A percentile compares a stretch with the other conserved stretches of the same genome.
These are phyloP conservation scores for Aspidapion aeneum DNA, from an alignment of 2,888 invertebrate genomes.

Conservation along the genomic window DNA sequence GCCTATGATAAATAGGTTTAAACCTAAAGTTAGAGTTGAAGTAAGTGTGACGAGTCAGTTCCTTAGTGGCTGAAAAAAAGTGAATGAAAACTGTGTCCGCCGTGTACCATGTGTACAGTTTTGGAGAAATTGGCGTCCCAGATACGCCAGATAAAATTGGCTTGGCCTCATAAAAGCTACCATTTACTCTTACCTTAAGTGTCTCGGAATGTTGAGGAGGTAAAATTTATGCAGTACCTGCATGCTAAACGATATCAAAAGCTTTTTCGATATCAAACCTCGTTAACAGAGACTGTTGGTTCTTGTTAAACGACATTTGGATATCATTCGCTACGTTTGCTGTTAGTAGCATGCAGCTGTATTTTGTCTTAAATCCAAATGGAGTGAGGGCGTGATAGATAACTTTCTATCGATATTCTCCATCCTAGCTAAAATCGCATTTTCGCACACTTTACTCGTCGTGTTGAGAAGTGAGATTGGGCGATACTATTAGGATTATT, in stretches of 20 bases:
- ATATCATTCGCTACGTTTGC: too few relatives aligned
- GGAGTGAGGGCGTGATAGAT: not conserved
- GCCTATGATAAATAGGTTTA: too few relatives aligned
- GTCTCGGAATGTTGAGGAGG: not conserved
- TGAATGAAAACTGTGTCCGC: conserved; percentile 1
- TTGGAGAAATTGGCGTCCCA: conserved; percentile 9
- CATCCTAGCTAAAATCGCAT: not conserved
- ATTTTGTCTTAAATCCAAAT: not conserved
- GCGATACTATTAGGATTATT: not conserved
- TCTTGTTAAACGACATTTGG: too few relatives aligned
- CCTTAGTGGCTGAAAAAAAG: too few relatives aligned
- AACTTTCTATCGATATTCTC: not conserved
- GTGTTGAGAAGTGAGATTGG: conserved; percentile 5
- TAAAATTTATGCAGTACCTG: conserved; percentile 5
- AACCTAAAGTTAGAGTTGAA: too few relatives aligned
- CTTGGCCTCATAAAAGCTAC: not conserved
- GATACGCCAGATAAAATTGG: conserved; percentile 3
- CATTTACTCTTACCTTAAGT: conserved; percentile 3
- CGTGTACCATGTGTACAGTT: conserved; percentile 9
- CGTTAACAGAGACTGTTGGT: not conserved
- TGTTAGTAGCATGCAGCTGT: not conserved
- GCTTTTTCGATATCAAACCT: too few relatives aligned
- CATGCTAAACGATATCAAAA: conserved; percentile 7
- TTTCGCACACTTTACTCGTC: not conserved
- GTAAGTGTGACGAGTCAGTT: too few relatives aligned